A percentile compares a stretch with the other conserved stretches of the same genome.
Conservation (phyloP, 1,140 invertebrate genomes). For the Apis florea region DNA sequence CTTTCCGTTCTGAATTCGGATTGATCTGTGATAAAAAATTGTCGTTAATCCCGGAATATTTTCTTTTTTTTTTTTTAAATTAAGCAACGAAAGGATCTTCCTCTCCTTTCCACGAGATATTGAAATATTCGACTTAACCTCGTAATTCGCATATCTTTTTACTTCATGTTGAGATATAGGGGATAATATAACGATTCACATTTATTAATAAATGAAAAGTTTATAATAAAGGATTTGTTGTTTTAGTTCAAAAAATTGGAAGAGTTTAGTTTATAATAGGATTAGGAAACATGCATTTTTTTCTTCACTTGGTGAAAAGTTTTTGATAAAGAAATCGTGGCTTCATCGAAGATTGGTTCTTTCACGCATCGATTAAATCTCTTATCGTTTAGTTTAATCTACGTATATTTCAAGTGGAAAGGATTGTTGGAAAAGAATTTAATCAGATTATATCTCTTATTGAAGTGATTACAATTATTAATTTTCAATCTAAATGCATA, state of each 20-base stretch:
- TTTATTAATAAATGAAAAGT: no score
- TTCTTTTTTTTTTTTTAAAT: no score
- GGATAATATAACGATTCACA: neutral
- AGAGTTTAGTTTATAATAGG: no score
- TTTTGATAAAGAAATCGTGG: neutral
- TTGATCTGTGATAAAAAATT: neutral
- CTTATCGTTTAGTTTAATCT: neutral
- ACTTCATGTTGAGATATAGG: neutral
- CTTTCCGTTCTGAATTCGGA: neutral
- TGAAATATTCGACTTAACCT: no score
- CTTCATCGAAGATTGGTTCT: neutral
- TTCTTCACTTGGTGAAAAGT: neutral
- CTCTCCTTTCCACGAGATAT: no score
- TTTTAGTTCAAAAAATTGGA: no score
- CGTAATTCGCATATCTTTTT: no score
- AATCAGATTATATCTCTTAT: neutral
- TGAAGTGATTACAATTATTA: neutral
- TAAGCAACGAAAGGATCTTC: no score
- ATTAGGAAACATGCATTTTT: neutral
- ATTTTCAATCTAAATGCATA: neutral
- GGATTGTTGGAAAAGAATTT: neutral
- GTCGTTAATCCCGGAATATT: neutral
- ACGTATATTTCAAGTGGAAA: neutral
- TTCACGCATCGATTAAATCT: neutral
- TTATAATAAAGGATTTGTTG: no score